Percentiles rank a stretch among this genome's conserved stretches.
Conservation (phyloP, 2,797 vertebrate genomes). For the Todus mexicanus region DNA sequence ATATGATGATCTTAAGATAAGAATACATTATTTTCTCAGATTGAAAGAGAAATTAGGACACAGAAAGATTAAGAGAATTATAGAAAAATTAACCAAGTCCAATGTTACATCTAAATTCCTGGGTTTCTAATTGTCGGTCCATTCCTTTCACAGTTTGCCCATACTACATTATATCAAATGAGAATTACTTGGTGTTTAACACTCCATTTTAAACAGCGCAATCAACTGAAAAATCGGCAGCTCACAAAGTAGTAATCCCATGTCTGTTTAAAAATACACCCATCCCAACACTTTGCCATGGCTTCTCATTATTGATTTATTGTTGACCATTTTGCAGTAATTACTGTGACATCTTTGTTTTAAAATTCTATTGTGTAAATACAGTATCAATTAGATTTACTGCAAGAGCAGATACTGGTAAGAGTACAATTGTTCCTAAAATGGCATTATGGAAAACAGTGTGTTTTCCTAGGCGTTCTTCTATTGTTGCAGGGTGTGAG, state of each 20-base stretch:
- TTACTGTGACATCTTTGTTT: background rate
- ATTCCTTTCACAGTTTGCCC: background rate
- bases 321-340: background rate
- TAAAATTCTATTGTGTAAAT: background rate
- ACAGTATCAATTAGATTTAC: background rate
- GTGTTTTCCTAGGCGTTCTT: background rate
- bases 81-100: background rate
- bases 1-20: background rate
- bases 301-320: background rate
- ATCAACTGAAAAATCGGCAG: background rate
- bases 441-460: background rate
- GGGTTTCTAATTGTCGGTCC: background rate
- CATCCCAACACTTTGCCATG: background rate
- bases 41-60: background rate
- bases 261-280: background rate
- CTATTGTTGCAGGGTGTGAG: background rate
- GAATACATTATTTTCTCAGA: background rate
- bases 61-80: background rate
- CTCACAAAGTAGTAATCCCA: background rate
- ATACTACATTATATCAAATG: background rate
- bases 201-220: background rate
- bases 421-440: background rate
- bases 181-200: background rate
- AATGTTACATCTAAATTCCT: background rate
- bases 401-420: background rate